Conservation (phyloP, 1,140 invertebrate genomes). For the Drosophila lacteicornis region DNA sequence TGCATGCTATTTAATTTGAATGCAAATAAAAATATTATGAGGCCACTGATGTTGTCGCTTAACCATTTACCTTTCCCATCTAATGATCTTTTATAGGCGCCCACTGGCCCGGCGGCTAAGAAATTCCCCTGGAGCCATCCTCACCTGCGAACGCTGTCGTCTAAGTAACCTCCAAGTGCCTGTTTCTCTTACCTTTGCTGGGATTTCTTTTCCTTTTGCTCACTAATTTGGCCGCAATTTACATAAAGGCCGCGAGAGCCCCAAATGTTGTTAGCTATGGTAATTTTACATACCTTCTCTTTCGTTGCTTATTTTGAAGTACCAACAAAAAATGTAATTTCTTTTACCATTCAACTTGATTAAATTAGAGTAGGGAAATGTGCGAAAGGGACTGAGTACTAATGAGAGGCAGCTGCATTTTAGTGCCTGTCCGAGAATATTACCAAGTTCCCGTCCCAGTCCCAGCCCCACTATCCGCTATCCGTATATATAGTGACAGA, state of each 20-base stretch:
- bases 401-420: slow-evolving; percentile 76
- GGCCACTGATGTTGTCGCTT: slow-evolving; percentile 54
- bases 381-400: slow-evolving; percentile 24
- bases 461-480: neutral
- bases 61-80: slow-evolving; percentile 56
- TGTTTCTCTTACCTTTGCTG: slow-evolving; percentile 34
- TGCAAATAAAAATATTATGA: slow-evolving; percentile 77
- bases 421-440: slow-evolving; percentile 49
- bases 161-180: slow-evolving; percentile 24
- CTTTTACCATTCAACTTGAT: slow-evolving; percentile 61
- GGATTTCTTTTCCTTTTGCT: slow-evolving; percentile 49
- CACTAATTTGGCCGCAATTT: slow-evolving; percentile 77
- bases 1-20: slow-evolving; percentile 70
- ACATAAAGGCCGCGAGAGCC: slow-evolving; percentile 64
- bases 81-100: slow-evolving; percentile 69
- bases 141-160: slow-evolving; percentile 12
- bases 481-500: slow-evolving; percentile 42
- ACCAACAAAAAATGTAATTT: slow-evolving; percentile 44
- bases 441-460: neutral
- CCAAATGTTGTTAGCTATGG: slow-evolving; percentile 52
- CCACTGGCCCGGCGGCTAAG: slow-evolving; percentile 45
- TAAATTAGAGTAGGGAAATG: slow-evolving; percentile 55
- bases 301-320: slow-evolving; percentile 27
- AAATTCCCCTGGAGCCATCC: slow-evolving; percentile 32
- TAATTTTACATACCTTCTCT: slow-evolving; percentile 33